phyloP scores from a whole-genome alignment of 2,113 vertebrate genomes.

The Xenopus laevis region DNA sequence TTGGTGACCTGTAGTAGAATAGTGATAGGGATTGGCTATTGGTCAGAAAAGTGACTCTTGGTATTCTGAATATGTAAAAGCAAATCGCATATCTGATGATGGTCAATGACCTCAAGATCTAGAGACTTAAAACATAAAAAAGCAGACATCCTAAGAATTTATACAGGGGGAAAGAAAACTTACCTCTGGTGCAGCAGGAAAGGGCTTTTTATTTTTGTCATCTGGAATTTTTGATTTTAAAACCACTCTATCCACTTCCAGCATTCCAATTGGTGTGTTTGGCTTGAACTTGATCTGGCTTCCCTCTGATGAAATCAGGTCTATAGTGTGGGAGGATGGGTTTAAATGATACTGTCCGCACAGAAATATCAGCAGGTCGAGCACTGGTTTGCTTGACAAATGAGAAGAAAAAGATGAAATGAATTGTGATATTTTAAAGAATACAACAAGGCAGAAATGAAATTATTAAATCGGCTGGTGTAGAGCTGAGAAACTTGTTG shows the following conservation, averaged over 20 bases:
- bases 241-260: conserved; percentile 87
- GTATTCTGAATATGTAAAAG: too few species aligned
- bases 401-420: neutral
- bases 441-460: neutral
- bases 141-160: too few species aligned
- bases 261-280: conserved; percentile 82
- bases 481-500: too few species aligned
- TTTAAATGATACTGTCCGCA: conserved; percentile 93
- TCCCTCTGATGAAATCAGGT: conserved; percentile 80
- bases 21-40: too few species aligned
- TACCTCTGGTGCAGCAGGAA: conserved; percentile 89
- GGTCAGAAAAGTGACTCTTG: too few species aligned
- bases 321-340: conserved; percentile 87
- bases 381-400: conserved; percentile 83
- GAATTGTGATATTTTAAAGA: too few species aligned
- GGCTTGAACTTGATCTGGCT: conserved; percentile 88
- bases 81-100: too few species aligned
- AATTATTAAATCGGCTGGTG: neutral
- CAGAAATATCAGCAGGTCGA: conserved; percentile 90
- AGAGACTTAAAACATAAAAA: too few species aligned
- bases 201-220: conserved; percentile 78
- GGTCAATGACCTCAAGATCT: too few species aligned
- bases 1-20: too few species aligned
- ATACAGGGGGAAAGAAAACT: conserved; percentile 29
- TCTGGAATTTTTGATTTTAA: conserved; percentile 84